These are phyloP conservation scores for Lypha dubia DNA, from an alignment of 2,888 invertebrate species.

Conservation along the genomic window DNA sequence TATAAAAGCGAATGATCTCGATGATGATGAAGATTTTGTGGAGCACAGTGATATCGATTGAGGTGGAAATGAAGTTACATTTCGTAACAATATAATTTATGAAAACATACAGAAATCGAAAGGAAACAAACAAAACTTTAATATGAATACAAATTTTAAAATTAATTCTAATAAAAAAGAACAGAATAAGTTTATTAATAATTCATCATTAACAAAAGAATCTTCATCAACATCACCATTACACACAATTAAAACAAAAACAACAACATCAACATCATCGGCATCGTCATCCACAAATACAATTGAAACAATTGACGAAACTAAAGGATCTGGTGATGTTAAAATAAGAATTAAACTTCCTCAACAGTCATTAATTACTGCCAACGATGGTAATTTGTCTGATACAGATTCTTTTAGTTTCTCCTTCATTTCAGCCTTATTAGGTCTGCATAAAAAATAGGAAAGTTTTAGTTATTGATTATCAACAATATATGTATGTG, in stretches of 20 bases:
- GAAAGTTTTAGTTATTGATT: conserved; percentile 60
- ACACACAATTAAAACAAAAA: conserved; percentile 1
- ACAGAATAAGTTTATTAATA: conserved; percentile 44
- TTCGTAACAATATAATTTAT: conserved; percentile 65
- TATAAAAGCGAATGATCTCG: conserved; percentile 78
- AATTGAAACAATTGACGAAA: conserved; percentile 65
- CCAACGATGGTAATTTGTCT: conserved; percentile 47
- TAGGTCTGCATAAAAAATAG: conserved; percentile 78
- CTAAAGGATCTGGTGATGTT: conserved; percentile 34
- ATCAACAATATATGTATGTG: no score
- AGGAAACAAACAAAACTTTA: conserved; percentile 54
- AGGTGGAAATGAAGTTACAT: conserved; percentile 76
- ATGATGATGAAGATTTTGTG: conserved; percentile 79
- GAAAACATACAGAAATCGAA: conserved; percentile 44
- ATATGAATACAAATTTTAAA: conserved; percentile 59
- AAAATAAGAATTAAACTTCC: conserved; percentile 7
- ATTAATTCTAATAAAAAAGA: conserved; percentile 39
- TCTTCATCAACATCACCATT: conserved; percentile 14
- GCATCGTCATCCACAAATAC: conserved; percentile 49
- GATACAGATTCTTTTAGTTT: conserved; percentile 79
- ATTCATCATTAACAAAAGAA: conserved; percentile 22
- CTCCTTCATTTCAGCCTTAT: conserved; percentile 81
- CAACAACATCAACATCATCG: conserved; percentile 7
- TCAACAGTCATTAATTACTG: conserved; percentile 22
- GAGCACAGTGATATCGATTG: conserved; percentile 82